Evolutionary conservation across 2,797 vertebrate genomes (phyloP).

Genomic region (Rhabdomys pumilio): DNA sequence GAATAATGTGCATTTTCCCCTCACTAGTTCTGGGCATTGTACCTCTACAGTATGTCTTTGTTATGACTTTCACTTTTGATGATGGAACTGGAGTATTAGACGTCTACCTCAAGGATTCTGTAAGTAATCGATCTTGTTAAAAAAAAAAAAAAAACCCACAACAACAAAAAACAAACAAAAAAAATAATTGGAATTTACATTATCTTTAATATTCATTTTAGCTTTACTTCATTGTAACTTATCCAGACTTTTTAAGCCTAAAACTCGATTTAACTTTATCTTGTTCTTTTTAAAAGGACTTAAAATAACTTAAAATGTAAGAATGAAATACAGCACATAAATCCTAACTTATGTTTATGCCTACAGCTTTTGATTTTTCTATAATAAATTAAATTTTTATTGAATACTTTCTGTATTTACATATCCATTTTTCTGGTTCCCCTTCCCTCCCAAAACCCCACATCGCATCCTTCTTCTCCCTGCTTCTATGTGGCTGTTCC

Average conservation of each 20-base stretch:
- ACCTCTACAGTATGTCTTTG: slow-evolving; percentile 91
- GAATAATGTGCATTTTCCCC: neutral
- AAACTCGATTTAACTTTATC: neutral
- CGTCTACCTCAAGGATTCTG: slow-evolving; percentile 93
- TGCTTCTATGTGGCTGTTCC: too few species aligned
- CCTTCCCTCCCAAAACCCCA: too few species aligned
- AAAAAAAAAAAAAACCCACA: too few species aligned
- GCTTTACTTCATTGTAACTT: neutral
- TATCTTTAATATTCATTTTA: neutral
- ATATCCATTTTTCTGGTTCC: too few species aligned
- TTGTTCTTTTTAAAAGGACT: slow-evolving; percentile 52
- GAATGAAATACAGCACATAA: slow-evolving; percentile 2
- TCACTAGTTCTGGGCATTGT: slow-evolving; percentile 93
- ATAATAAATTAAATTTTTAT: slow-evolving; percentile 24
- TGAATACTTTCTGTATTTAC: too few species aligned
- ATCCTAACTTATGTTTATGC: neutral
- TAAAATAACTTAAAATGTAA: slow-evolving; percentile 44
- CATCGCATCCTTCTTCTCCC: too few species aligned
- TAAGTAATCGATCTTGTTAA: slow-evolving; percentile 88
- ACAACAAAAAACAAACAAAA: neutral
- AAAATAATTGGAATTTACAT: neutral
- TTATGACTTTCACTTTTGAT: slow-evolving; percentile 94
- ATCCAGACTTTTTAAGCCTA: neutral
- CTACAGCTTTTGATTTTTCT: neutral
- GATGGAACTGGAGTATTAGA: slow-evolving; percentile 93